phyloP scores from a whole-genome alignment of 1,140 invertebrate species.

The Plodia interpunctella region DNA sequence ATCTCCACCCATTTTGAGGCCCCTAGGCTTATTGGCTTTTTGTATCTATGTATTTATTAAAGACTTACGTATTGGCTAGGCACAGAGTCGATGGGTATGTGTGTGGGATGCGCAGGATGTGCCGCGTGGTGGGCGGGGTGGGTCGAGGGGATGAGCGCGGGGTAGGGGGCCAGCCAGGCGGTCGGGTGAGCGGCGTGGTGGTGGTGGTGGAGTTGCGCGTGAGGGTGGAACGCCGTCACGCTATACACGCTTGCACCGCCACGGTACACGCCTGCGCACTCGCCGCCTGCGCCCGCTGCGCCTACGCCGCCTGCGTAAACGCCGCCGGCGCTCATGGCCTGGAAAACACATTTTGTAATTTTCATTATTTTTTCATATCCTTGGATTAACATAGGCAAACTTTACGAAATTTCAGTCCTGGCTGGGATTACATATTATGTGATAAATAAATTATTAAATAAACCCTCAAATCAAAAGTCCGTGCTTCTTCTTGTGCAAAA shows the following conservation, averaged over 20 bases:
- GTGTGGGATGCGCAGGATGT: constrained; percentile 53
- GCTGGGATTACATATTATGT: too few relatives aligned
- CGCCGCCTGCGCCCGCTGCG: constrained; percentile 43
- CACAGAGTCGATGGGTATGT: constrained; percentile 70
- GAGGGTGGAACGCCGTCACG: constrained; percentile 56
- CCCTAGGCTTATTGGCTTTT: too few relatives aligned
- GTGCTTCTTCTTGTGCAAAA: too few relatives aligned
- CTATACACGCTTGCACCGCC: constrained; percentile 58
- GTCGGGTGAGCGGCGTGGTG: constrained; percentile 58
- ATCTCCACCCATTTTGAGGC: too few relatives aligned
- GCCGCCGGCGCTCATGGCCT: constrained; percentile 66
- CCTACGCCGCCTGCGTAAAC: constrained; percentile 56
- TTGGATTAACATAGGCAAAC: too few relatives aligned
- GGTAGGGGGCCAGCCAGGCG: constrained; percentile 67
- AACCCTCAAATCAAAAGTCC: too few relatives aligned
- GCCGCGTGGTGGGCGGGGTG: constrained; percentile 59
- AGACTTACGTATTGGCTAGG: constrained; percentile 70
- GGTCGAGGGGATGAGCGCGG: constrained; percentile 57
- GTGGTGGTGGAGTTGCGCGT: constrained; percentile 63
- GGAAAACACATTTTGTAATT: constrained; percentile 10
- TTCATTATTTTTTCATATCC: too few relatives aligned
- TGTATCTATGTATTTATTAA: not conserved
- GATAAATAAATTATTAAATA: too few relatives aligned
- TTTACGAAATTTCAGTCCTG: too few relatives aligned
- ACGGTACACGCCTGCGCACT: constrained; percentile 60